These are phyloP conservation scores for Lissonota sp. DNA, from an alignment of 2,888 invertebrate genomes.

Conservation along the genomic window DNA sequence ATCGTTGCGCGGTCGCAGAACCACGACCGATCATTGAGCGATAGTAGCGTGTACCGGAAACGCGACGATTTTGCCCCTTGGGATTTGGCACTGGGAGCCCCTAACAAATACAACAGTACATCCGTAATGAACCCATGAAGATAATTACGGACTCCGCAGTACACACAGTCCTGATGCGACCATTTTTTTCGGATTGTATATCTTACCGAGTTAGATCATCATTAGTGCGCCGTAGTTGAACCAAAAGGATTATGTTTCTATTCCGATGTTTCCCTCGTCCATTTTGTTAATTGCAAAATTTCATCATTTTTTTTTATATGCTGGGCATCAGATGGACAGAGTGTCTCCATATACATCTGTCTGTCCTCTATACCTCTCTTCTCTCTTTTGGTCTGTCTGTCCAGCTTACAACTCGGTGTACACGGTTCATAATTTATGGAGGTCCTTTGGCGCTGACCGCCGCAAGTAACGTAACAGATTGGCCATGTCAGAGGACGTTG, in stretches of 20 bases:
- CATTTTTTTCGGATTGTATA: not conserved
- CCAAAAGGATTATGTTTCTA: not conserved
- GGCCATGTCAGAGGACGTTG: conserved; percentile 66
- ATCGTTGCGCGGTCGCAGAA: conserved; percentile 63
- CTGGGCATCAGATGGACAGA: not conserved
- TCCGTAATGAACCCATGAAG: conserved; percentile 32
- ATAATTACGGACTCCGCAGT: conserved; percentile 23
- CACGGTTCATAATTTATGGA: conserved; percentile 68
- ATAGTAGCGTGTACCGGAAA: conserved; percentile 33
- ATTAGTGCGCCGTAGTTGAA: not conserved
- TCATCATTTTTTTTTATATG: too few species aligned
- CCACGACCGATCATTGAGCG: conserved; percentile 56
- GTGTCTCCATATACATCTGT: not conserved
- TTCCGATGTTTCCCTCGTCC: not conserved
- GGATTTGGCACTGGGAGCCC: not conserved
- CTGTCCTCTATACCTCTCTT: conserved; percentile 11
- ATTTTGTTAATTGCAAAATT: conserved; percentile 1
- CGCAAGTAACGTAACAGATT: conserved; percentile 70
- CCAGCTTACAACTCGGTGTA: conserved; percentile 39
- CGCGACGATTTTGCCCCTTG: conserved; percentile 11
- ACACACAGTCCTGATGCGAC: not conserved
- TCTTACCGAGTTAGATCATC: not conserved
- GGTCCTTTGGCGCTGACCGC: conserved; percentile 60
- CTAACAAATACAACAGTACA: not conserved
- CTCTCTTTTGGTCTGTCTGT: conserved; percentile 18